These are phyloP conservation scores for Lophius americanus DNA, from an alignment of 2,797 vertebrate species.

Conservation along the genomic window DNA sequence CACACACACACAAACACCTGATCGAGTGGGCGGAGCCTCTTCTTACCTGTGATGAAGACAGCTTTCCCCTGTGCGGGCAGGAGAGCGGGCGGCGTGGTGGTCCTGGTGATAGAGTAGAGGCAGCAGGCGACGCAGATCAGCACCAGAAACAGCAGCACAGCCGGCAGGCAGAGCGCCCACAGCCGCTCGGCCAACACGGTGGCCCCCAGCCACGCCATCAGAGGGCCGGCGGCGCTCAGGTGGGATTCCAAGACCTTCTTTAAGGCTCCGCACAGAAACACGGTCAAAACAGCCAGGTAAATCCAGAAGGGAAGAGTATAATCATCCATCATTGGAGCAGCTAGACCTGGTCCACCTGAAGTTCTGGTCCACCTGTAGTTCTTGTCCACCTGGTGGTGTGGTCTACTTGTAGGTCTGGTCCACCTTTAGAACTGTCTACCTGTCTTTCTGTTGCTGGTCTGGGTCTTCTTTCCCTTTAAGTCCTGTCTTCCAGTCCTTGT, in stretches of 20 bases:
- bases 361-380: neutral
- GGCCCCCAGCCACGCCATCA: slow-evolving; percentile 80
- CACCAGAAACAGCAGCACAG: slow-evolving; percentile 62
- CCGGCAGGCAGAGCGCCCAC: slow-evolving; percentile 73
- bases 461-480: too few relatives aligned
- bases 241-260: slow-evolving; percentile 77
- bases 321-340: slow-evolving; percentile 72
- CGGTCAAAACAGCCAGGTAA: slow-evolving; percentile 71
- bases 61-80: slow-evolving; percentile 72
- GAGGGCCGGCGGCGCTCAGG: slow-evolving; percentile 65
- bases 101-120: slow-evolving; percentile 53
- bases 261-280: slow-evolving; percentile 71
- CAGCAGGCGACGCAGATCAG: slow-evolving; percentile 63
- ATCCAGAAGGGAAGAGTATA: slow-evolving; percentile 80
- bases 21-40: slow-evolving; percentile 14
- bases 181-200: slow-evolving; percentile 77
- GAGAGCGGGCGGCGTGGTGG: slow-evolving; percentile 4
- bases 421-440: neutral
- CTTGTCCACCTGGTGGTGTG: neutral
- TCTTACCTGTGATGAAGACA: slow-evolving; percentile 83
- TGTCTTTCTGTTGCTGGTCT: neutral
- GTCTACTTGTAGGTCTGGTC: neutral
- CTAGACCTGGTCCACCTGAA: slow-evolving; percentile 8
- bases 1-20: slow-evolving; percentile 18
- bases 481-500: too few relatives aligned